Conservation (phyloP, 2,888 invertebrate species). For the Drosophila sordidula region DNA sequence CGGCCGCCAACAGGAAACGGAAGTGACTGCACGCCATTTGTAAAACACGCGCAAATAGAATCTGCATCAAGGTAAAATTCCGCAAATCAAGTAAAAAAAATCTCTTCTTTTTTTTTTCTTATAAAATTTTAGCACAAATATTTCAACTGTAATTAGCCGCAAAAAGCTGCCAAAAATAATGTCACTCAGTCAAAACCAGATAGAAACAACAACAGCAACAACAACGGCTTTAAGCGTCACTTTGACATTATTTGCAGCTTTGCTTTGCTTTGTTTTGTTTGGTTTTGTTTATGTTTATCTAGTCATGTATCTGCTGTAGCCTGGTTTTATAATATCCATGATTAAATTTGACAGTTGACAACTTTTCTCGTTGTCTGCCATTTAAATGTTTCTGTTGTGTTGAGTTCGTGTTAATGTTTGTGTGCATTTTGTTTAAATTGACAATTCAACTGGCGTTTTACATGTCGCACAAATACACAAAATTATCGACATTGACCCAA, state of each 20-base stretch:
- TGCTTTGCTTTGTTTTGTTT: constrained; percentile 16
- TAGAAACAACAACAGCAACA: constrained; percentile 10
- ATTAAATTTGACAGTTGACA: constrained; percentile 80
- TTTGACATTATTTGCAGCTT: constrained; percentile 45
- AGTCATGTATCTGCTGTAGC: constrained; percentile 35
- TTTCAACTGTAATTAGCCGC: constrained; percentile 33
- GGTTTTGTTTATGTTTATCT: constrained; percentile 37
- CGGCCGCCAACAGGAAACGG: constrained; percentile 52
- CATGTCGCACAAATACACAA: constrained; percentile 42
- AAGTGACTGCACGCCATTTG: constrained; percentile 56
- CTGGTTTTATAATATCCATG: constrained; percentile 62
- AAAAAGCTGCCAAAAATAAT: constrained; percentile 50
- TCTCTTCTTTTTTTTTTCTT: not conserved
- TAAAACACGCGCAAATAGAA: constrained; percentile 6
- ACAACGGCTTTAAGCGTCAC: constrained; percentile 25
- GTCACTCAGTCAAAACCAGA: constrained; percentile 39
- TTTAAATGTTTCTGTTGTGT: constrained; percentile 41
- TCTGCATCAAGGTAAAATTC: constrained; percentile 22
- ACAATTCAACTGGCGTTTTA: constrained; percentile 73
- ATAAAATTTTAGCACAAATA: constrained; percentile 14
- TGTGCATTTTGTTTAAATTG: constrained; percentile 63
- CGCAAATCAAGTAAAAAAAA: not conserved
- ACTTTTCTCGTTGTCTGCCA: constrained; percentile 64
- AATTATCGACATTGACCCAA: constrained; percentile 45
- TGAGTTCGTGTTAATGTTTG: constrained; percentile 23